Conservation (phyloP, 2,113 vertebrate species). For the Petroica traversi region DNA sequence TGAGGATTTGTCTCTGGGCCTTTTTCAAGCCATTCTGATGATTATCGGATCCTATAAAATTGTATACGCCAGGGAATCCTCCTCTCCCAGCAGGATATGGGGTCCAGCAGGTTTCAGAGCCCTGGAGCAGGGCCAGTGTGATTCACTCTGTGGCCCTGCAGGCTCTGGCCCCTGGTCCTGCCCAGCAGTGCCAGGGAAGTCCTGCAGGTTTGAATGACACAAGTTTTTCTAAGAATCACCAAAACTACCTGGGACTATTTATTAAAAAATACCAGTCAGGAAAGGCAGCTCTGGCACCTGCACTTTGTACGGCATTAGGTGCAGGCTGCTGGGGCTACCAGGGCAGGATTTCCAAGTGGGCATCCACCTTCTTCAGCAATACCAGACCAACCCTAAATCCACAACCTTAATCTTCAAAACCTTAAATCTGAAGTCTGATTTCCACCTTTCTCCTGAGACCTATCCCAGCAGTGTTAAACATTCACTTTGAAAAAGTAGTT, state of each 20-base stretch:
- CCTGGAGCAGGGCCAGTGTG: background rate
- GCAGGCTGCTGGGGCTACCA: background rate
- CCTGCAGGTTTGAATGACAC: background rate
- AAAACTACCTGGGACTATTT: background rate
- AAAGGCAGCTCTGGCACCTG: background rate
- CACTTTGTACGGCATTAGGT: background rate
- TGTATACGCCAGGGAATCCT: background rate
- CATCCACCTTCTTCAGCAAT: background rate
- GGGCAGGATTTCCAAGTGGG: background rate
- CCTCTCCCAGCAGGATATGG: background rate
- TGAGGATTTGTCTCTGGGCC: accelerated
- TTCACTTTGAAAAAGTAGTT: background rate
- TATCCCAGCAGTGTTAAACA: background rate
- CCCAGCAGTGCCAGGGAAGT: background rate
- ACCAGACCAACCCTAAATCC: background rate
- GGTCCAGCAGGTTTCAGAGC: background rate
- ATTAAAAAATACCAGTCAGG: background rate
- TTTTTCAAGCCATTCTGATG: background rate
- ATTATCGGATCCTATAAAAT: background rate
- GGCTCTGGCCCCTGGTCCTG: background rate
- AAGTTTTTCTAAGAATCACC: background rate
- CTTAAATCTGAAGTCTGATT: background rate
- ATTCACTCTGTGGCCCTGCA: background rate
- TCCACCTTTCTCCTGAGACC: background rate
- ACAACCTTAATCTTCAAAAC: background rate